Percentiles rank a stretch among this genome's conserved stretches.
These are phyloP conservation scores for Epizoanthus rinbou DNA, from an alignment of 92 coral and sea anemone species.

Conservation along the genomic window DNA sequence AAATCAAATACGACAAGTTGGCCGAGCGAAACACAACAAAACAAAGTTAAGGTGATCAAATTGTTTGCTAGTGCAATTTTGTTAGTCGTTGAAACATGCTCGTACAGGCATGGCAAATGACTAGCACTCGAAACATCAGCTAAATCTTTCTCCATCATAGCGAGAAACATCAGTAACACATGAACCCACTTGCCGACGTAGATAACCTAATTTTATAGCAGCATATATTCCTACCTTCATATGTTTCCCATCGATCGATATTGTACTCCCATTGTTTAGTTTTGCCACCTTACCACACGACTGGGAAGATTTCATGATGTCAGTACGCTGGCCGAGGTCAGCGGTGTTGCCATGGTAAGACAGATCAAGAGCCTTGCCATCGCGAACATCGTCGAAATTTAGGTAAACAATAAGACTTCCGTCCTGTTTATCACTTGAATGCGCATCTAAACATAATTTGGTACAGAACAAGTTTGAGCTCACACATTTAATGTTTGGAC, in stretches of 20 bases:
- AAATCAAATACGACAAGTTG: too few relatives aligned
- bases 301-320: conserved; percentile 57
- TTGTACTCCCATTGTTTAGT: conserved; percentile 63
- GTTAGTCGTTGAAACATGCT: too few relatives aligned
- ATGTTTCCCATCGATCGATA: conserved; percentile 61
- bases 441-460: neutral
- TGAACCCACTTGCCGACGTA: too few relatives aligned
- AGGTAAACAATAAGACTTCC: conserved; percentile 63
- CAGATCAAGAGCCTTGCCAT: conserved; percentile 42
- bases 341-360: conserved; percentile 49
- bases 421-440: neutral
- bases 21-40: too few relatives aligned
- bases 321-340: conserved; percentile 61
- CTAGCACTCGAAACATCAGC: too few relatives aligned
- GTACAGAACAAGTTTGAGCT: neutral
- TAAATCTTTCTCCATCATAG: too few relatives aligned
- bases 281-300: conserved; percentile 80
- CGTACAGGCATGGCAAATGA: too few relatives aligned
- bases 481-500: too few relatives aligned
- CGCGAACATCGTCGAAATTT: conserved; percentile 63
- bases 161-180: neutral
- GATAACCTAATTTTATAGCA: too few relatives aligned
- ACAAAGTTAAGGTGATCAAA: too few relatives aligned
- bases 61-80: too few relatives aligned
- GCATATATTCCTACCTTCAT: conserved; percentile 56